phyloP scores from a whole-genome alignment of 2,888 invertebrate species.

The Cataglyphis rosenhaueri region DNA sequence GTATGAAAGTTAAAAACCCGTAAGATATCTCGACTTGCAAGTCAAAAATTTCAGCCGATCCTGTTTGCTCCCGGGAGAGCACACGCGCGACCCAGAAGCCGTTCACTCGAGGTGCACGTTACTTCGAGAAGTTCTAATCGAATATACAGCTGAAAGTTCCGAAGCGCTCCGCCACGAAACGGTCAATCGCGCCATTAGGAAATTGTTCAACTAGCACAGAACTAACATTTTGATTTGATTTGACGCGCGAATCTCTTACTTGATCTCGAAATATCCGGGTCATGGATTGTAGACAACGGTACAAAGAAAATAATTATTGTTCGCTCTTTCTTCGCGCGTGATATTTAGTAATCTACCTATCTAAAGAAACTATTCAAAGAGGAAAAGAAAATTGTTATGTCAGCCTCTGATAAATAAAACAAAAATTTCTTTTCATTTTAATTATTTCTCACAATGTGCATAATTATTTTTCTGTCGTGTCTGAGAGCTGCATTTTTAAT shows the following conservation, averaged over 20 bases:
- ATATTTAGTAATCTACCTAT: background rate
- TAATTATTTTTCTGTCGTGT: background rate
- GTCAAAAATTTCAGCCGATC: background rate
- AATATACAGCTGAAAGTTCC: slow-evolving; percentile 36
- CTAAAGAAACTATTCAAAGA: background rate
- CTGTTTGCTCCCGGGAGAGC: background rate
- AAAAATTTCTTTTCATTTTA: slow-evolving; percentile 7
- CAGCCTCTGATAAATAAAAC: background rate
- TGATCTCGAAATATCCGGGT: slow-evolving; percentile 16
- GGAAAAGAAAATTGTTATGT: background rate
- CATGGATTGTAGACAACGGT: background rate
- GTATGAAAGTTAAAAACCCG: background rate
- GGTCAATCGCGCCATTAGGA: slow-evolving; percentile 41
- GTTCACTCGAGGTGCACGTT: slow-evolving; percentile 13
- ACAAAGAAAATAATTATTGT: slow-evolving; percentile 1
- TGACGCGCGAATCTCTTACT: slow-evolving; percentile 10
- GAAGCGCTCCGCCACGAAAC: slow-evolving; percentile 7
- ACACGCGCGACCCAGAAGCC: slow-evolving; percentile 9
- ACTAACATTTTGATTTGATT: slow-evolving; percentile 29
- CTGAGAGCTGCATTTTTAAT: background rate
- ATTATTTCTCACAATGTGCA: background rate
- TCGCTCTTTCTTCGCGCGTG: background rate
- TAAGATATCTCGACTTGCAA: background rate
- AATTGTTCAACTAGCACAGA: slow-evolving; percentile 15
- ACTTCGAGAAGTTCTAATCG: slow-evolving; percentile 31